Base-by-base conservation (phyloP, 2,797 vertebrate genomes). In the Coluber constrictor region DNA sequence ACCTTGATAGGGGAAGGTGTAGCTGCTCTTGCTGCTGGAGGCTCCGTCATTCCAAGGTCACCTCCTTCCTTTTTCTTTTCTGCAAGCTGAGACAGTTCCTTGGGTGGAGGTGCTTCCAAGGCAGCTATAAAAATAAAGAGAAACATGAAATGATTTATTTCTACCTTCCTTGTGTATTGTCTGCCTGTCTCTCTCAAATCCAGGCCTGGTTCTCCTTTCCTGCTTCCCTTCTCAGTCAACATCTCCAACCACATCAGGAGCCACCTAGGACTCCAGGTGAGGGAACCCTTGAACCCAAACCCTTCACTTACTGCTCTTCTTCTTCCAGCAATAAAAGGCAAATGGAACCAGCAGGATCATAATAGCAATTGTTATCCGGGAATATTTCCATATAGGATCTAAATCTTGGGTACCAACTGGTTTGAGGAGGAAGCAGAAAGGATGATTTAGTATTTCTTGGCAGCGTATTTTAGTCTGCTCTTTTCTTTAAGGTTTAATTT, bases 401-500 rank as follows among this genome's bases (percentile, higher is more conserved):
- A n/a, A 70, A 70, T 32, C 13, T 7, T 15, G 5, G 13, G n/a
- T n/a, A 8, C 15, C 13, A n/a, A n/a, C 12, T n/a, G 12, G 0
- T 13, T 66, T n/a, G 4, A n/a, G 0, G 15, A 15, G 15, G 0
- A n/a, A 66, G n/a, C 1, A 66, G 15, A 1, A 66, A 66, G 1
- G 4, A n/a, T 15, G 29, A 2, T n/a, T 66, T 66, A 15, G 4
- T 63, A 29, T 63, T 63, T 63, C 27, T 63, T 63, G 60, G 10
- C 27, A 63, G 27, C 29, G 29, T 0, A 29, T 25, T 3, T 25
- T 9, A 25, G 4, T 60, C 0, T 1, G 4, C 11, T 51, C 11
- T 63, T 4, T 12, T 5, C 29, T 66, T 63, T 4, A 63, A 13
- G 12, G 27, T 15, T 63, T 29, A 12, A 3, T 29, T 1, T 12